Evolutionary conservation across 2,113 vertebrate genomes (phyloP).

Genomic region (Eolophus roseicapilla): DNA sequence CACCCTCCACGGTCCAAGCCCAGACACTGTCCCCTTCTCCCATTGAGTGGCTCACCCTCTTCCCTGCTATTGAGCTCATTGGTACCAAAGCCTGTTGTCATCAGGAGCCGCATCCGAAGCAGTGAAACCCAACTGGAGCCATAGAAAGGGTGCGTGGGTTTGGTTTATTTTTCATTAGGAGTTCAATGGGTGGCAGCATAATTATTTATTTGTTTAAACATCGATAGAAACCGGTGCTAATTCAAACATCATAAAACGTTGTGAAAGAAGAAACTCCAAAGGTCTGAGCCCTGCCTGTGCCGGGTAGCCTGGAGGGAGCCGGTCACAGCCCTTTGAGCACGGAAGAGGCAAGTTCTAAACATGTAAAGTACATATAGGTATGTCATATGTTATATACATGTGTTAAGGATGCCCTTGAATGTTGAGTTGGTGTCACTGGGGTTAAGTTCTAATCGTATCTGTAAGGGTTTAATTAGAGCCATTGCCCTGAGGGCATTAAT

Average conservation of each 20-base stretch:
- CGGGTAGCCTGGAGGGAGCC: accelerated
- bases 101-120: background rate
- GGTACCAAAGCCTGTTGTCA: background rate
- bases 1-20: too few relatives aligned
- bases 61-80: background rate
- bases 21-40: background rate
- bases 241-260: background rate
- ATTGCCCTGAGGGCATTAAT: background rate
- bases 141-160: background rate
- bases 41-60: background rate
- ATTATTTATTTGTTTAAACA: background rate
- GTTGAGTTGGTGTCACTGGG: background rate
- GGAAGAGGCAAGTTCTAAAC: background rate
- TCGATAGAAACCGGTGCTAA: background rate
- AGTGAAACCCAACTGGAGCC: background rate
- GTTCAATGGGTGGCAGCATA: background rate
- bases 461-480: background rate
- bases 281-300: background rate
- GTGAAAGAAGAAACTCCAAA: background rate
- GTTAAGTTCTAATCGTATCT: background rate
- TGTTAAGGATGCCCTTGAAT: background rate
- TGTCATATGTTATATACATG: background rate
- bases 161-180: background rate
- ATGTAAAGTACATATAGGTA: background rate
- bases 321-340: background rate